Conservation (phyloP, 2,888 invertebrate species). For the Melanostoma mellinum region DNA sequence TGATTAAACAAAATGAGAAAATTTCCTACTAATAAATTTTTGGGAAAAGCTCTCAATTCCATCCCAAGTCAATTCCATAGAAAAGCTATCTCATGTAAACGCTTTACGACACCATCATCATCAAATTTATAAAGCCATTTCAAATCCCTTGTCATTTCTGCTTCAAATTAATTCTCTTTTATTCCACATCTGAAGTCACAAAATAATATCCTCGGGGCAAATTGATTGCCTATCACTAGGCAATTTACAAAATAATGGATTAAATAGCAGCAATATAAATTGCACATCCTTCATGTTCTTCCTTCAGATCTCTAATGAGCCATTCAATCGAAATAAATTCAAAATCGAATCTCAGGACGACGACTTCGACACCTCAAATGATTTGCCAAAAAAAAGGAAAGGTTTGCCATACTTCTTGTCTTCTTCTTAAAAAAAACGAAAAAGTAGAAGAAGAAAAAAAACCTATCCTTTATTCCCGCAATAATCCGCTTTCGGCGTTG, state of each 20-base stretch:
- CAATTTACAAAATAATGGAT: conserved; percentile 60
- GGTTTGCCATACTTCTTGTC: neutral
- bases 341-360: conserved; percentile 44
- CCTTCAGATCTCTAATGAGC: conserved; percentile 48
- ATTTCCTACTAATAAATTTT: too few relatives aligned
- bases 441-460: conserved; percentile 6
- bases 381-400: conserved; percentile 23
- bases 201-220: conserved; percentile 5
- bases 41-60: too few relatives aligned
- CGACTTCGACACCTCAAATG: conserved; percentile 22
- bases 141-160: neutral
- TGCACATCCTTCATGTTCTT: conserved; percentile 17
- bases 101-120: too few relatives aligned
- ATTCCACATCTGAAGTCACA: conserved; percentile 2
- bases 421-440: neutral
- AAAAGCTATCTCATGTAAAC: too few relatives aligned
- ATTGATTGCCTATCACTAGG: conserved; percentile 54
- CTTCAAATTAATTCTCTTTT: conserved; percentile 2
- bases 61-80: too few relatives aligned
- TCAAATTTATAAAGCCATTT: too few relatives aligned
- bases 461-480: conserved; percentile 16
- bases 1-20: too few relatives aligned
- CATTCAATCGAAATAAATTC: conserved; percentile 50
- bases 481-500: conserved; percentile 31
- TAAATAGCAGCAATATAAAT: conserved; percentile 46